Evolutionary conservation across 2,113 vertebrate species (phyloP), one percentile per base, ranked within the genome.

Genomic region (Murina feae): DNA sequence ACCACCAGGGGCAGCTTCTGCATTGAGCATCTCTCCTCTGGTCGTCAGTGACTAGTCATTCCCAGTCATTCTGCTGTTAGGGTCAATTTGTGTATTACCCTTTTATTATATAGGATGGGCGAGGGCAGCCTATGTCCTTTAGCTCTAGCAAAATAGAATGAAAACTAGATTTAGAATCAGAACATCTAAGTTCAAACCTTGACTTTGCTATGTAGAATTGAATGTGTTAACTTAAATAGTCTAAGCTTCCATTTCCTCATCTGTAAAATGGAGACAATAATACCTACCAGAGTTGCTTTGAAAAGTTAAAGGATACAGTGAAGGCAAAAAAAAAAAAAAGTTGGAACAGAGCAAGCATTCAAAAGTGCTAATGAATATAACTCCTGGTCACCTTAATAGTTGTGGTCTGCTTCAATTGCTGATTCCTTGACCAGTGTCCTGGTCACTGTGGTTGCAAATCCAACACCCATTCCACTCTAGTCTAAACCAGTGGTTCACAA

Each of bases 401-500:
- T 86, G 13, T 63, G 28, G 9, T 49, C 28, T 37, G 32, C 23
- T 17, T 82, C 14, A 16, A 1, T 72, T 76, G 44, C 28, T 76
- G 9, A 68, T 63, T 18, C 60, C 30, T 65, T 55, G 6, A 28
- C 47, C 4, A 49, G 35, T 75, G n/a, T 76, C 25, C n/a, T 89
- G 32, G 76, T 85, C 53, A 79, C 51, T 85, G 44, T 58, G 18
- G 49, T 51, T 84, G 69, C 55, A 65, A 91, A 85, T 93, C 39
- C 9, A 94, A 16, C 7, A 39, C 81, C 8, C 42, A 42, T 63
- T 82, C 28, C 18, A 30, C 6, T 92, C 17, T 84, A 83, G 9
- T 95, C 20, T 39, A 75, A 78, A 69, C 63, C 14, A 71, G 30
- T 94, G 74, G 23, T 65, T 89, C 85, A 93, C n/a, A 94, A 93